A percentile compares a stretch with the other conserved stretches of the same genome.
These are phyloP conservation scores for Rhinatrema bivittatum DNA, from an alignment of 2,797 vertebrate genomes.

Conservation along the genomic window DNA sequence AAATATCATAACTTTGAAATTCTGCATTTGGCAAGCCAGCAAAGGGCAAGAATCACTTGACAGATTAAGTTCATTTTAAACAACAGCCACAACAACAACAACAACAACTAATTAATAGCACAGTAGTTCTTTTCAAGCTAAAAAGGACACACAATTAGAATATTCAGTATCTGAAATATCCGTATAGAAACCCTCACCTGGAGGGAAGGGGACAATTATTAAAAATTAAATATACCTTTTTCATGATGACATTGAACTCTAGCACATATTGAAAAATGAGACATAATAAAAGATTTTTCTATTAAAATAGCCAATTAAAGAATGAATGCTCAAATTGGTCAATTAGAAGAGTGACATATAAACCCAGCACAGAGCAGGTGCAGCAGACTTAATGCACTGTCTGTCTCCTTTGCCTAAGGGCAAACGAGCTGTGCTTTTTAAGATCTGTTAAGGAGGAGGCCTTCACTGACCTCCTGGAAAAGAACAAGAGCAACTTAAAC, in stretches of 20 bases:
- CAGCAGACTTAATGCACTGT: too few relatives aligned
- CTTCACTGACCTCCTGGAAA: neutral
- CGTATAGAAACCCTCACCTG: too few relatives aligned
- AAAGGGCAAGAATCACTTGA: too few relatives aligned
- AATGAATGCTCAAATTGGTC: neutral
- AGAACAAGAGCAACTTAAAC: neutral
- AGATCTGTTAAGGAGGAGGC: neutral
- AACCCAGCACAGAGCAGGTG: neutral
- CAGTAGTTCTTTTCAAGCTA: too few relatives aligned
- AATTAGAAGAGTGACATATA: neutral
- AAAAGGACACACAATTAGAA: too few relatives aligned
- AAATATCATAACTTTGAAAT: too few relatives aligned
- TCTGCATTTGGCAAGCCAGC: too few relatives aligned
- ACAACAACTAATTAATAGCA: too few relatives aligned
- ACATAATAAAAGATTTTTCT: too few relatives aligned
- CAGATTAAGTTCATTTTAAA: too few relatives aligned
- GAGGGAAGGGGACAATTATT: conserved; percentile 41
- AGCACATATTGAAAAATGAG: conserved; percentile 20
- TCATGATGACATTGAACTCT: conserved; percentile 26
- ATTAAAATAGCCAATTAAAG: conserved; percentile 16
- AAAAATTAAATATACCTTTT: conserved; percentile 27
- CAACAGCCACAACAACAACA: too few relatives aligned
- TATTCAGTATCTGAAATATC: too few relatives aligned
- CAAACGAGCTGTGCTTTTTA: neutral
- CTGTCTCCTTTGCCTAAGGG: neutral